Base-by-base conservation (phyloP, 37 sponge, comb jelly and placozoan species). In the Agelas oroides region DNA sequence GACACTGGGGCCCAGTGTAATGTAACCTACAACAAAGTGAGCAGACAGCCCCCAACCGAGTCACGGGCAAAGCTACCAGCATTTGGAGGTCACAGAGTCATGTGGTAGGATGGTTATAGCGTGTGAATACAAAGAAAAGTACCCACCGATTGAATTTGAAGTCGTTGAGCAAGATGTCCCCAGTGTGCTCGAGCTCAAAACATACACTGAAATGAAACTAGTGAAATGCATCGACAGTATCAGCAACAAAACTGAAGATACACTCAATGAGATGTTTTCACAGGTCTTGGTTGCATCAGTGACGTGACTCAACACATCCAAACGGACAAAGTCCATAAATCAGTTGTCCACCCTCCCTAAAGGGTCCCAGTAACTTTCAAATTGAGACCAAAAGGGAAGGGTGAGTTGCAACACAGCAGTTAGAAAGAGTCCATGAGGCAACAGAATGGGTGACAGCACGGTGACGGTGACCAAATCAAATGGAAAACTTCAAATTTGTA, bases 401-500 rank as follows among this genome's bases (percentile, higher is more conserved):
- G 54, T 2, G 84, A 83, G 77, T 39, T 89, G 12, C 53, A 83
- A 17, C 53, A 73, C 24, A 84, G 39, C 39, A 25, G 17, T 30
- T 77, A n/a, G 63, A 67, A 16, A 41, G 27, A 58, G 90, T 83
- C 30, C 54, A 59, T n/a, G 89, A 82, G 34, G 83, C 89, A 19
- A 82, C 89, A 21, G 83, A 82, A 18, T 82, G 77, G 89, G 89
- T 88, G 13, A 82, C 73, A 39, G 38, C 41, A 61, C 82, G 77
- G 89, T 82, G 15, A 77, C 71, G 6, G 84, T 82, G 1, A 35
- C 28, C 13, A 82, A 83, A 70, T 66, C 76, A 11, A 82, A 82
- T n/a, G 90, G 90, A 11, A 61, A 82, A 21, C 71, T 88, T 13
- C 36, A 83, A 38, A 66, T 82, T 53, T 88, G 89, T 59, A 76